Evolutionary conservation across 1,140 invertebrate genomes (phyloP).

Genomic region (Dolichoris vasculosae): DNA sequence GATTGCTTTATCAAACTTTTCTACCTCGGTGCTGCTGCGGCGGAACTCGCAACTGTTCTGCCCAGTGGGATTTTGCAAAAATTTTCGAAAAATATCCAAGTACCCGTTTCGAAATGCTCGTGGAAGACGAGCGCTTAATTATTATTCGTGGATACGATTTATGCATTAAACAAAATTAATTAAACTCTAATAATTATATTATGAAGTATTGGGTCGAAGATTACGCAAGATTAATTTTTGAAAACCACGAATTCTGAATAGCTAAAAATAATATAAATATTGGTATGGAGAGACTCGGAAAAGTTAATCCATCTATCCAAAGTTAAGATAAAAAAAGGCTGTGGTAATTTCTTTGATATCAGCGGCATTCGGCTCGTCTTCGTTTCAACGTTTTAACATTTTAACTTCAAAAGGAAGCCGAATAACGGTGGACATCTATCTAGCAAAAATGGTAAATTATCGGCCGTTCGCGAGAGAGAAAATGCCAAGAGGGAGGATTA

Average conservation of each 20-base stretch:
- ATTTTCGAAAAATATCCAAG: neutral
- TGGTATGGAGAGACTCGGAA: neutral
- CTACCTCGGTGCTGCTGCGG: neutral
- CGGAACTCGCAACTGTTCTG: too few relatives aligned
- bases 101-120: neutral
- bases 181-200: neutral
- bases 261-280: too few relatives aligned
- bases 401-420: neutral
- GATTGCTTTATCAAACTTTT: neutral
- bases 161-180: neutral
- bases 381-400: neutral
- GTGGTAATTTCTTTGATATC: neutral
- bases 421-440: neutral
- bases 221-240: too few relatives aligned
- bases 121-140: neutral
- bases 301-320: neutral
- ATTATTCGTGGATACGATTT: neutral
- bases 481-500: neutral
- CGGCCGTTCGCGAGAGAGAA: neutral
- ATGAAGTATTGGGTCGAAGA: neutral
- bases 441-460: neutral
- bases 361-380: neutral
- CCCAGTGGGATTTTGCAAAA: too few relatives aligned
- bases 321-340: neutral
- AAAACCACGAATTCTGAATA: too few relatives aligned